Conservation (phyloP, 2,113 vertebrate genomes). For the Spea bombifrons region DNA sequence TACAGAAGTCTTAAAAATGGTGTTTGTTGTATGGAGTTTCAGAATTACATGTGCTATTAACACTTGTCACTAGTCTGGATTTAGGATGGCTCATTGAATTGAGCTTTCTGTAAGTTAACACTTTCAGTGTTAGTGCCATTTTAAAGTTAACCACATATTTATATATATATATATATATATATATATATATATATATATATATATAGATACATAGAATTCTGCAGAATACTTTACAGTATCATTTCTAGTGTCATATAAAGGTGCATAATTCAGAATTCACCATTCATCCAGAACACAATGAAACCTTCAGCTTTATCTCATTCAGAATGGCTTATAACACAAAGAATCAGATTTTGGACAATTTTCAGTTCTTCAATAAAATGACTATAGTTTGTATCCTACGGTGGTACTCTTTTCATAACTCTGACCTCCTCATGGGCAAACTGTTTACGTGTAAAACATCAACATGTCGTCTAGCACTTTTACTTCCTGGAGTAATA, state of each 20-base stretch:
- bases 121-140: too few species aligned
- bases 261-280: background rate
- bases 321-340: background rate
- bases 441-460: slow-evolving; percentile 23
- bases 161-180: too few species aligned
- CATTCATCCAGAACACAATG: background rate
- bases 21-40: too few species aligned
- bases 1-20: too few species aligned
- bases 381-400: slow-evolving; percentile 17
- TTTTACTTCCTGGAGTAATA: slow-evolving; percentile 21
- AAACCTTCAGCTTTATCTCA: background rate
- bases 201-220: too few species aligned
- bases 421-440: background rate
- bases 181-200: too few species aligned
- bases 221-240: too few species aligned
- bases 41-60: too few species aligned
- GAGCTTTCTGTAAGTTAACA: too few species aligned
- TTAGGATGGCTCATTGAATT: too few species aligned
- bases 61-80: too few species aligned
- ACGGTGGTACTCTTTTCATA: slow-evolving; percentile 2
- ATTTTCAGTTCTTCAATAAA: slow-evolving; percentile 7
- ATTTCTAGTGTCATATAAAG: background rate
- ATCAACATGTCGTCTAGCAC: slow-evolving; percentile 19
- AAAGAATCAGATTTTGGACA: background rate
- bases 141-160: too few species aligned